These are phyloP conservation scores for Chauna torquata DNA, from an alignment of 2,113 vertebrate genomes.

Conservation along the genomic window DNA sequence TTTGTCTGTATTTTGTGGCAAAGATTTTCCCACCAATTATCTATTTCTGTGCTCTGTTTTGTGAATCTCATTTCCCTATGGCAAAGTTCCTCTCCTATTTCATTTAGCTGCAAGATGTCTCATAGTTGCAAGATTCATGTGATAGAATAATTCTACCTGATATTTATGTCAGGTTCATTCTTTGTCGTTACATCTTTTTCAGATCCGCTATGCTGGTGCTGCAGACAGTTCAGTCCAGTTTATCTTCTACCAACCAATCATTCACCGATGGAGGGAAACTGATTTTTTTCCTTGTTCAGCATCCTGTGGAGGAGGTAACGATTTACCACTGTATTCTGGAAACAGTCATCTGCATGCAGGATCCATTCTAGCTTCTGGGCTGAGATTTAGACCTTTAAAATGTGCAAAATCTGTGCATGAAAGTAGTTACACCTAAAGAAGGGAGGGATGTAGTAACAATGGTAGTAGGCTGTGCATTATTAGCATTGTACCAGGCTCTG, in stretches of 20 bases:
- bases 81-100: background rate
- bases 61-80: background rate
- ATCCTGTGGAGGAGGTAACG: constrained; percentile 94
- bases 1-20: background rate
- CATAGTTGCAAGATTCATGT: background rate
- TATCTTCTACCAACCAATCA: constrained; percentile 95
- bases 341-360: background rate
- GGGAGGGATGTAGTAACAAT: background rate
- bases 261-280: constrained; percentile 94
- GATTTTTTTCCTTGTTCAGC: constrained; percentile 98
- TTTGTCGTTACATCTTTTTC: constrained; percentile 37
- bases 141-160: background rate
- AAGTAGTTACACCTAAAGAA: background rate
- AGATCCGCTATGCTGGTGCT: constrained; percentile 82
- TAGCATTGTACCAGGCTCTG: background rate
- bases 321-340: background rate
- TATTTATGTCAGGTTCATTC: background rate
- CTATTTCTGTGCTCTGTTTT: background rate
- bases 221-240: constrained; percentile 91
- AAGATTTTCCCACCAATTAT: background rate
- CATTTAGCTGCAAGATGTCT: background rate
- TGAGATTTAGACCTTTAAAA: background rate
- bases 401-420: background rate
- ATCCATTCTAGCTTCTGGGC: background rate
- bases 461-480: background rate